phyloP scores from a whole-genome alignment of 2,888 invertebrate genomes.

The Phyto melanocephala region DNA sequence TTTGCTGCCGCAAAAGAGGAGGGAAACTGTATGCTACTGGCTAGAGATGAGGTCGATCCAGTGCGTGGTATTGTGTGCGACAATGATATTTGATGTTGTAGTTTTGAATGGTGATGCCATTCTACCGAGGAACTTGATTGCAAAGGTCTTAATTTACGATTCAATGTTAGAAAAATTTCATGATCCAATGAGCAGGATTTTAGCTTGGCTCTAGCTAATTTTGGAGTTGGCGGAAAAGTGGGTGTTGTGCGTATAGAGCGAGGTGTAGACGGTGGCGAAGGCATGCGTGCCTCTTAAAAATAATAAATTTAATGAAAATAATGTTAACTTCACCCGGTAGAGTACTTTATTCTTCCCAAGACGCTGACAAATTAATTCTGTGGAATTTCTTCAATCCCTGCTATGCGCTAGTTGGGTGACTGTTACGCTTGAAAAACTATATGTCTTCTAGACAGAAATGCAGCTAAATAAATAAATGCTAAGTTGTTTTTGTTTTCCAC shows the following conservation, averaged over 20 bases:
- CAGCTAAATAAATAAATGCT: neutral
- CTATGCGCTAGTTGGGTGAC: neutral
- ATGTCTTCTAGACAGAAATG: neutral
- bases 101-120: conserved; percentile 67
- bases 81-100: conserved; percentile 59
- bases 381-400: neutral
- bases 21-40: conserved; percentile 70
- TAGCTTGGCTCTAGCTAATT: conserved; percentile 67
- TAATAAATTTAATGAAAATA: neutral
- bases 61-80: conserved; percentile 71
- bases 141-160: conserved; percentile 67
- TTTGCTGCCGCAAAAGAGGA: conserved; percentile 68
- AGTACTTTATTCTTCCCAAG: neutral
- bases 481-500: conserved; percentile 2
- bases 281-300: conserved; percentile 54
- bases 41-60: conserved; percentile 74
- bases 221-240: conserved; percentile 54
- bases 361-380: neutral
- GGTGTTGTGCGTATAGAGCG: conserved; percentile 60
- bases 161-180: conserved; percentile 71
- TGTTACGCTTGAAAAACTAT: conserved; percentile 38
- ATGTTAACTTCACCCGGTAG: neutral
- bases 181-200: conserved; percentile 74
- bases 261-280: conserved; percentile 61
- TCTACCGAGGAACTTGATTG: conserved; percentile 64